Conservation (phyloP, 2,888 invertebrate genomes). For the Idaea dimidiata region DNA sequence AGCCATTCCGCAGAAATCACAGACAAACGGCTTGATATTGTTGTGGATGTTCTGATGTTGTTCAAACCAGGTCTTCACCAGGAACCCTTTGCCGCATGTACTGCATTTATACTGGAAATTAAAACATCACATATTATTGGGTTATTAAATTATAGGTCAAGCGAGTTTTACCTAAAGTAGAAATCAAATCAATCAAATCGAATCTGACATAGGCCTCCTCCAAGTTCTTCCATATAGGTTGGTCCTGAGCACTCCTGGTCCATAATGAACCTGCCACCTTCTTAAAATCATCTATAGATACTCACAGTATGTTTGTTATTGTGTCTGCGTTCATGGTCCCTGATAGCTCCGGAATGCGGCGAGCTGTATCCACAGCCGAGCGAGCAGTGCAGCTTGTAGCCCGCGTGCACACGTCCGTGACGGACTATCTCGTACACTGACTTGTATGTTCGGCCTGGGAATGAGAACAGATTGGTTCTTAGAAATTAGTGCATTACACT, state of each 20-base stretch:
- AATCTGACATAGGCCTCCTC: too few species aligned
- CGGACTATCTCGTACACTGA: slow-evolving; percentile 58
- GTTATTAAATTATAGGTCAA: too few species aligned
- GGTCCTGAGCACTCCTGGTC: too few species aligned
- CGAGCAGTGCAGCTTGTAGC: slow-evolving; percentile 47
- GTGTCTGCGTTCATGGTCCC: slow-evolving; percentile 61
- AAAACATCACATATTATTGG: slow-evolving; percentile 5
- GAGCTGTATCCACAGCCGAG: slow-evolving; percentile 62
- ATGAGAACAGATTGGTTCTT: too few species aligned
- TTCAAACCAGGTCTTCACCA: slow-evolving; percentile 66
- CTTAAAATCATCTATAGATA: too few species aligned
- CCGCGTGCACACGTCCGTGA: slow-evolving; percentile 58
- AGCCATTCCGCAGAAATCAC: slow-evolving; percentile 63
- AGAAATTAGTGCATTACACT: too few species aligned
- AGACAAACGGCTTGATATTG: slow-evolving; percentile 62
- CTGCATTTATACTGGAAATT: slow-evolving; percentile 51
- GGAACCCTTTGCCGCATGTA: slow-evolving; percentile 61
- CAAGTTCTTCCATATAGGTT: too few species aligned
- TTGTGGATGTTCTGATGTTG: slow-evolving; percentile 71
- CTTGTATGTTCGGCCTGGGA: slow-evolving; percentile 64
- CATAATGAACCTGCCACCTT: too few species aligned
- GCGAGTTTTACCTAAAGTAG: too few species aligned
- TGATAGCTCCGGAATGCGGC: slow-evolving; percentile 56
- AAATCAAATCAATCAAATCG: too few species aligned
- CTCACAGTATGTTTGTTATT: slow-evolving; percentile 54